phyloP scores from a whole-genome alignment of 2,888 invertebrate genomes.

The Fissipunctia ypsillon region DNA sequence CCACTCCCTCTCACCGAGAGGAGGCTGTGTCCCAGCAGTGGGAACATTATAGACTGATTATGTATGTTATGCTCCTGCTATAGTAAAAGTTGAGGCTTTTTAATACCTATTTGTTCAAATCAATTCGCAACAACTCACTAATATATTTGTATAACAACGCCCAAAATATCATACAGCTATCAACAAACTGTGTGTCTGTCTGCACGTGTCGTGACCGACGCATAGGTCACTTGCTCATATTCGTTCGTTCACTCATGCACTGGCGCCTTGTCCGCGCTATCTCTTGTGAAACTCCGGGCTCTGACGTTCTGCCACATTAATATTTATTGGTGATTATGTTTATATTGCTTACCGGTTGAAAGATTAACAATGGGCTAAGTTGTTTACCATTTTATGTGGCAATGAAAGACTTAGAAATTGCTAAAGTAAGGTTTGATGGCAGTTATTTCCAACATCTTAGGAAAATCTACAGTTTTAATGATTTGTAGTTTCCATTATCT shows the following conservation, averaged over 20 bases:
- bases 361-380: not conserved
- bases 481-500: not conserved
- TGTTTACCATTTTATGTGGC: not conserved
- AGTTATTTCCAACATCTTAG: not conserved
- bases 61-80: too few species aligned
- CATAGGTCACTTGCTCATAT: slow-evolving; percentile 57
- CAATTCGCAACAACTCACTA: not conserved
- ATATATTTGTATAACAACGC: not conserved
- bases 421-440: not conserved
- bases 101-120: not conserved
- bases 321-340: slow-evolving; percentile 34
- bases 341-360: slow-evolving; percentile 4
- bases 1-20: too few species aligned
- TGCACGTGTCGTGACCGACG: slow-evolving; percentile 40
- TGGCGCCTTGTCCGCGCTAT: not conserved
- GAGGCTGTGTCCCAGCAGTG: too few species aligned
- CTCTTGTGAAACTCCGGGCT: slow-evolving; percentile 26
- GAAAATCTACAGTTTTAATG: not conserved
- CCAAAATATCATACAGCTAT: not conserved
- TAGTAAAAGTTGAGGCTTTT: too few species aligned
- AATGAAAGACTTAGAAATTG: not conserved
- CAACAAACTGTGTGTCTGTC: slow-evolving; percentile 7
- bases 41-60: too few species aligned
- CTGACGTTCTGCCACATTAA: slow-evolving; percentile 21
- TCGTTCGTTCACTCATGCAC: slow-evolving; percentile 30